Conservation (phyloP, 2,888 invertebrate genomes). For the Geotrupes spiniger region DNA sequence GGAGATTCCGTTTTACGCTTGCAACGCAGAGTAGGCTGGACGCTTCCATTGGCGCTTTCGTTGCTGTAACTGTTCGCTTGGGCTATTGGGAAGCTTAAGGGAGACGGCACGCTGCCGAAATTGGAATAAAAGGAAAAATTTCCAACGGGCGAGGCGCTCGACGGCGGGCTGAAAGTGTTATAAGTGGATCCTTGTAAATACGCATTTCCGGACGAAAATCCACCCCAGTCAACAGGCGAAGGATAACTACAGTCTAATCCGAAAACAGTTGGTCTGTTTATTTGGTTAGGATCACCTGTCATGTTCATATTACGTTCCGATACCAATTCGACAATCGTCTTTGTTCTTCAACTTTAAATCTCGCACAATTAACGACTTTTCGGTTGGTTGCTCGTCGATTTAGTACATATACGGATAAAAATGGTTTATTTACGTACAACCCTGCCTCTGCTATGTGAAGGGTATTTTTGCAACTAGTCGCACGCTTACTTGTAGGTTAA, state of each 20-base stretch:
- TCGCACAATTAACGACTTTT: no score
- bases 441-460: no score
- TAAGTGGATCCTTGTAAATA: constrained; percentile 10
- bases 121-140: constrained; percentile 29
- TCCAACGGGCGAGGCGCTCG: constrained; percentile 6
- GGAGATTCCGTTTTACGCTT: constrained; percentile 47
- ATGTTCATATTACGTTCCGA: constrained; percentile 30
- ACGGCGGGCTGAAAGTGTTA: not conserved
- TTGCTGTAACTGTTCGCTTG: constrained; percentile 10
- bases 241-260: constrained; percentile 40
- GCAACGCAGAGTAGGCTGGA: constrained; percentile 26
- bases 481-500: no score
- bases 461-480: no score
- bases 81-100: constrained; percentile 27
- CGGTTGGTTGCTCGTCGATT: no score
- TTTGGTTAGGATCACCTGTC: constrained; percentile 44
- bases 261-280: constrained; percentile 40
- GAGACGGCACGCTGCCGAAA: constrained; percentile 23
- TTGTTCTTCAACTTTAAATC: no score
- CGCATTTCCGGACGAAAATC: constrained; percentile 6
- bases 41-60: not conserved
- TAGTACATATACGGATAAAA: no score
- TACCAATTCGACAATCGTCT: no score
- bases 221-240: constrained; percentile 27
- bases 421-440: no score